Evolutionary conservation across 2,113 vertebrate genomes (phyloP).

Genomic region (Phocoena sinus): DNA sequence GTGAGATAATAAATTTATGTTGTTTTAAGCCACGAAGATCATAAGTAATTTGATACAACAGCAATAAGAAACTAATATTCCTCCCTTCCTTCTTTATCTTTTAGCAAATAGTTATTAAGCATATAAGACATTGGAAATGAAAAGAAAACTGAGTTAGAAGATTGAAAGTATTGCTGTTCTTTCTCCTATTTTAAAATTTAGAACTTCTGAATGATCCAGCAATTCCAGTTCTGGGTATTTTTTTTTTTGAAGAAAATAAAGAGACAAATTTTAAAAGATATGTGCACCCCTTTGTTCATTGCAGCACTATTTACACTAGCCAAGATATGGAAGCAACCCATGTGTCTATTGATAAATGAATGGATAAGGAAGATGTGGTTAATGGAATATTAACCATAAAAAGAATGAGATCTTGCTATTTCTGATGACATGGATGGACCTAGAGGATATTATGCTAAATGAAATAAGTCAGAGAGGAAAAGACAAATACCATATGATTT

Average conservation of each 20-base stretch:
- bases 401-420: neutral
- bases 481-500: neutral
- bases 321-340: neutral
- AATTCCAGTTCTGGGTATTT: neutral
- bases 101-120: constrained; percentile 1
- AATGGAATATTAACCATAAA: neutral
- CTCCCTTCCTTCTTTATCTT: neutral
- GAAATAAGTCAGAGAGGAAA: neutral
- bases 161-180: neutral
- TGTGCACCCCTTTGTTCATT: neutral
- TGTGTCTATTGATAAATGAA: neutral
- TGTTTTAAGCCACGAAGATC: neutral
- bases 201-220: neutral
- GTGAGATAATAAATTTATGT: neutral
- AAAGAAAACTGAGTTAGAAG: neutral
- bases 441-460: neutral
- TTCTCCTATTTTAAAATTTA: neutral
- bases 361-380: neutral
- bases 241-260: neutral
- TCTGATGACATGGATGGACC: neutral
- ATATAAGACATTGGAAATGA: neutral
- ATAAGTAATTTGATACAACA: neutral
- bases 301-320: neutral
- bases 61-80: neutral
- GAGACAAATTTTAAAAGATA: neutral